Evolutionary conservation across 2,113 vertebrate genomes (phyloP), one percentile per base, ranked within the genome.

Genomic region (Chaenogobius annularis): DNA sequence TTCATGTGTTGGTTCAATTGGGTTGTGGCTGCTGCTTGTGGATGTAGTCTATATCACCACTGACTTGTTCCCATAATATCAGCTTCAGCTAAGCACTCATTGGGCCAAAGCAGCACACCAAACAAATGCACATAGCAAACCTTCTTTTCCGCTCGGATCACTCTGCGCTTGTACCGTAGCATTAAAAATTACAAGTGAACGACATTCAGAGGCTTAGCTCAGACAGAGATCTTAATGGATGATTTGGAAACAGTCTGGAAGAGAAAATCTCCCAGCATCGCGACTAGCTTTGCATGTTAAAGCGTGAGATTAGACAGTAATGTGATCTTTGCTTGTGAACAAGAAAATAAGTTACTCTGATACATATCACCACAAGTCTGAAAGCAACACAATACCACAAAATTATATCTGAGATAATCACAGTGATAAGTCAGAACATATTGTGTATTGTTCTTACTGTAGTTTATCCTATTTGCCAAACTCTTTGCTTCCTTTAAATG

Each of bases 291-390:
- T 89, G 82, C 85, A 82, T 85, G 85, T 90, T 77, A 72, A 77
- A 83, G 81, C 71, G n/a, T 79, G 83, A 84, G 83, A 92, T 89
- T 85, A 92, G 82, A 88, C 81, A 72, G 71, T 79, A 88, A 90
- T 83, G 81, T 74, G 19, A 87, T 75, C 65, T 67, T 80, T 84
- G 80, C 90, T 90, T 90, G 87, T 83, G 85, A 89, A 84, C 78
- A 83, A 73, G 77, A 83, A 91, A 91, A 89, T 86, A 87, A 90
- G 78, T 84, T 86, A 77, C 65, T 68, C 69, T 77, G 83, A 88
- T 87, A 73, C 72, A 79, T 79, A 89, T 93, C 86, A 75, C 77
- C 79, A 23, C 55, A 47, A 79, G 78, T 65, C 75, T 84, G 77
- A 75, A 73, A 69, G 71, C 70, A 68, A 77, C 50, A 77, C 72